phyloP scores from a whole-genome alignment of 2,888 invertebrate species.

The Eilema sororculum region DNA sequence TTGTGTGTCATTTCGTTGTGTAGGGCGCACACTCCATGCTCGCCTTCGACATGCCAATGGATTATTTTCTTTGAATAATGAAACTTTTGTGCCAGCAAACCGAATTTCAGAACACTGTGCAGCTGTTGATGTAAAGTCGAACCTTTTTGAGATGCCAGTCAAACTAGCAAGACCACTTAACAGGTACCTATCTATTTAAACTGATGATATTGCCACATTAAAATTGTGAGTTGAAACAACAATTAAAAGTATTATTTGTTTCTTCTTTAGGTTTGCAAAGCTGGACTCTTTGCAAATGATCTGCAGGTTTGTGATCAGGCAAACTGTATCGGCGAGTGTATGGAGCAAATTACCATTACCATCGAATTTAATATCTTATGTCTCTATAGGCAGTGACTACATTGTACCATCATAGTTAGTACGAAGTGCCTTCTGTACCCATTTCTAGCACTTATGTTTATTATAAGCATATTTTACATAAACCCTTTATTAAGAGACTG shows the following conservation, averaged over 20 bases:
- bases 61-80: slow-evolving; percentile 88
- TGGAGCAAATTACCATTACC: slow-evolving; percentile 90
- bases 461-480: slow-evolving; percentile 48
- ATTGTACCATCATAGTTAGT: slow-evolving; percentile 75
- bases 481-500: slow-evolving; percentile 51
- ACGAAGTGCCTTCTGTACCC: slow-evolving; percentile 49
- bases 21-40: slow-evolving; percentile 90
- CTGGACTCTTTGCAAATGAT: slow-evolving; percentile 90
- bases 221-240: not conserved
- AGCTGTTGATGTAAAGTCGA: slow-evolving; percentile 81
- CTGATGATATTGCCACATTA: not conserved
- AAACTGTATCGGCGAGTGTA: slow-evolving; percentile 89
- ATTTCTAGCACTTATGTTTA: slow-evolving; percentile 38
- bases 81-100: slow-evolving; percentile 84
- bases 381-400: slow-evolving; percentile 82
- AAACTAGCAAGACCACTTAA: slow-evolving; percentile 83
- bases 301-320: slow-evolving; percentile 91
- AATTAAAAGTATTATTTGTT: not conserved
- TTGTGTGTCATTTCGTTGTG: slow-evolving; percentile 90
- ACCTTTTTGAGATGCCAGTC: slow-evolving; percentile 83
- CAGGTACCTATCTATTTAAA: slow-evolving; percentile 61
- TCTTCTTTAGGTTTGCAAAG: slow-evolving; percentile 88
- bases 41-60: slow-evolving; percentile 91
- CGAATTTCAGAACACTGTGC: slow-evolving; percentile 84
- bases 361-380: slow-evolving; percentile 80